phyloP scores from a whole-genome alignment of 2,888 invertebrate species.

The Nebria salina region DNA sequence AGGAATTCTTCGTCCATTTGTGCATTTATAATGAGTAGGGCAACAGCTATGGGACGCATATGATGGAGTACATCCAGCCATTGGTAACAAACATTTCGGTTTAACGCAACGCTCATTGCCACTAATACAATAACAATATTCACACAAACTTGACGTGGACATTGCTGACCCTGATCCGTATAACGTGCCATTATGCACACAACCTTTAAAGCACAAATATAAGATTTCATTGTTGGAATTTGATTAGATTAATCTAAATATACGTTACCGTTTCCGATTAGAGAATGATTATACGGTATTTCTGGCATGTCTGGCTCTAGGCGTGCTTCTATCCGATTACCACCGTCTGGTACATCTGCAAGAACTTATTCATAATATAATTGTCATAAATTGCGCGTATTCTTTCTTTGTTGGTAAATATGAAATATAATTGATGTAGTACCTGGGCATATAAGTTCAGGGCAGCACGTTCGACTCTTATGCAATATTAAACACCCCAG shows the following conservation, averaged over 20 bases:
- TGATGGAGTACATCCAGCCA: conserved; percentile 75
- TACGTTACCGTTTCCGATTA: conserved; percentile 52
- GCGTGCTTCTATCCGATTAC: conserved; percentile 57
- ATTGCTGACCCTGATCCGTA: conserved; percentile 86
- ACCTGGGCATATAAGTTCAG: conserved; percentile 80
- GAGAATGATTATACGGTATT: conserved; percentile 47
- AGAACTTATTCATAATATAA: conserved; percentile 18
- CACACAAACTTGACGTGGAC: conserved; percentile 80
- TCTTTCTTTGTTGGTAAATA: too few species aligned
- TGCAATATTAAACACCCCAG: conserved; percentile 77
- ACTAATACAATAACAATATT: conserved; percentile 82
- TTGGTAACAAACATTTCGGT: conserved; percentile 80
- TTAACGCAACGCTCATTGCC: conserved; percentile 80
- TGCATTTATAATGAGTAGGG: conserved; percentile 82
- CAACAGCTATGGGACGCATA: conserved; percentile 75
- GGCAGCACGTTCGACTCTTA: conserved; percentile 77
- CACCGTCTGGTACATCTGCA: conserved; percentile 52
- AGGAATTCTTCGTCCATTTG: conserved; percentile 52
- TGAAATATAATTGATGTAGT: conserved; percentile 21
- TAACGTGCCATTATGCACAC: conserved; percentile 75
- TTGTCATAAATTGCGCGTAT: too few species aligned
- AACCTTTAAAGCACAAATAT: conserved; percentile 64
- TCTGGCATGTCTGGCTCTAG: conserved; percentile 54
- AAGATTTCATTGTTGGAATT: too few species aligned
- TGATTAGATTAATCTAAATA: conserved; percentile 11